These are phyloP conservation scores for Glossosoma conforme DNA, from an alignment of 1,140 invertebrate species.

Conservation along the genomic window DNA sequence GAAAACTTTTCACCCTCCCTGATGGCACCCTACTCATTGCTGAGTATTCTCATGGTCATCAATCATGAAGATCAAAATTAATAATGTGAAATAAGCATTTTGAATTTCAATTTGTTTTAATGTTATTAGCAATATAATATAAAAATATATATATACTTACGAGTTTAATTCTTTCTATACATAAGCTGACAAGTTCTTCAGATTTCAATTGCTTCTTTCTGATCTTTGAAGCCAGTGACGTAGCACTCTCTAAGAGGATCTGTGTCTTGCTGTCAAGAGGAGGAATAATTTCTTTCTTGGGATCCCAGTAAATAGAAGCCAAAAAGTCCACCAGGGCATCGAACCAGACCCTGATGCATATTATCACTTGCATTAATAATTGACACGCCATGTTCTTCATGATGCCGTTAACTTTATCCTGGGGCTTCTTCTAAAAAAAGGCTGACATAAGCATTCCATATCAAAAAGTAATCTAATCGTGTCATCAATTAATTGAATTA, in stretches of 20 bases:
- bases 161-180: constrained; percentile 72
- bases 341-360: constrained; percentile 26
- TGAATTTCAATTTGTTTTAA: no score
- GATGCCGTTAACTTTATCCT: constrained; percentile 7
- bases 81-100: background rate
- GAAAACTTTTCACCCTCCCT: no score
- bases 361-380: constrained; percentile 14
- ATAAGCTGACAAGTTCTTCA: constrained; percentile 67
- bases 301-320: constrained; percentile 51
- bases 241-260: constrained; percentile 60
- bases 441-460: no score
- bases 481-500: no score
- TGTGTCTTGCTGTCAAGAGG: constrained; percentile 51
- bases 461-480: no score
- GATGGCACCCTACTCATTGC: no score
- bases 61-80: no score
- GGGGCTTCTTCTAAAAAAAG: background rate
- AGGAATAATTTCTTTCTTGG: constrained; percentile 50
- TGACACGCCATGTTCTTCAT: constrained; percentile 11
- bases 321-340: constrained; percentile 42
- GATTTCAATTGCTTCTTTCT: constrained; percentile 57
- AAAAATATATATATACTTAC: constrained; percentile 41
- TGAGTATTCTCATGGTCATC: no score
- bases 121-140: no score
- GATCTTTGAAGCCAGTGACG: constrained; percentile 60